These are phyloP conservation scores for Cosmia trapezina DNA, from an alignment of 2,888 invertebrate species.

Conservation along the genomic window DNA sequence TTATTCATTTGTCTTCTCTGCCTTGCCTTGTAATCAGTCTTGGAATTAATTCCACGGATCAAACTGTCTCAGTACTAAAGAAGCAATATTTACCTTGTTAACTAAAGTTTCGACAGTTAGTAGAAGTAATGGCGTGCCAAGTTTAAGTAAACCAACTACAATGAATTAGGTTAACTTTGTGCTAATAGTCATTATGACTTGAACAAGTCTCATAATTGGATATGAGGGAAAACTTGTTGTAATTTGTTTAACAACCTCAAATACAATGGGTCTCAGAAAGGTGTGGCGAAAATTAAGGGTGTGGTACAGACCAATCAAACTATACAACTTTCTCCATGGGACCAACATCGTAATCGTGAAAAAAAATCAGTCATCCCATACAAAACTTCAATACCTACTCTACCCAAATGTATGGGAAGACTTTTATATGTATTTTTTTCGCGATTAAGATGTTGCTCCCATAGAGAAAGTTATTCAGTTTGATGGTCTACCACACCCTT, in stretches of 20 bases:
- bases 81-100: constrained; percentile 81
- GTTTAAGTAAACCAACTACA: constrained; percentile 72
- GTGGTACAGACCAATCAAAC: too few species aligned
- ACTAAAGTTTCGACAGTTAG: constrained; percentile 76
- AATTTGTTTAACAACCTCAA: constrained; percentile 17
- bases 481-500: too few species aligned
- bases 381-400: too few species aligned
- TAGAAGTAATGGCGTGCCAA: constrained; percentile 70
- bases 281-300: too few species aligned
- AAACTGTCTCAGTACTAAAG: constrained; percentile 68
- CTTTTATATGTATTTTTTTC: too few species aligned
- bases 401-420: too few species aligned
- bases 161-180: constrained; percentile 67
- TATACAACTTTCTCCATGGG: too few species aligned
- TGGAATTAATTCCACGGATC: constrained; percentile 48
- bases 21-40: constrained; percentile 20
- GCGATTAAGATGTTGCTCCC: too few species aligned
- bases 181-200: constrained; percentile 43
- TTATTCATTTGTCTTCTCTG: constrained; percentile 7
- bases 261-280: too few species aligned
- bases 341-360: too few species aligned
- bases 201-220: constrained; percentile 36
- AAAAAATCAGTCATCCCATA: too few species aligned
- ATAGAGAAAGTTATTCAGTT: too few species aligned
- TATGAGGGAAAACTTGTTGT: constrained; percentile 40